Evolutionary conservation across 2,888 invertebrate genomes (phyloP).

Genomic region (Dasypolia templi): DNA sequence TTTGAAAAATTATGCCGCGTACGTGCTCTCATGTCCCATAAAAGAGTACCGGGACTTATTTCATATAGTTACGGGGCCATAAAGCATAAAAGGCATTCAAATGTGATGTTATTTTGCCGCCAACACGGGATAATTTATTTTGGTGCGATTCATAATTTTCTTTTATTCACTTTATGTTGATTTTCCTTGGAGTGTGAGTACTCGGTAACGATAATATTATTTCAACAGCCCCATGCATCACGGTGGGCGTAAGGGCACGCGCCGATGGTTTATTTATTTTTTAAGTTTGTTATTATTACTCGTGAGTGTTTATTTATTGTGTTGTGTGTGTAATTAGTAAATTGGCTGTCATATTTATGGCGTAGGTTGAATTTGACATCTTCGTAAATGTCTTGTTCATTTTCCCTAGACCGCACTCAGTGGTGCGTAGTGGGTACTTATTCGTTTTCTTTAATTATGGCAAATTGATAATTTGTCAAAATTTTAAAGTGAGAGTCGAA

Average conservation of each 20-base stretch:
- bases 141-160: conserved; percentile 90
- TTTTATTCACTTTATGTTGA: conserved; percentile 91
- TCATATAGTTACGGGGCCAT: conserved; percentile 89
- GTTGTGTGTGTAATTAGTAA: conserved; percentile 60
- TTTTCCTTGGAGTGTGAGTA: conserved; percentile 89
- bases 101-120: conserved; percentile 91
- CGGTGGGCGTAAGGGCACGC: conserved; percentile 72
- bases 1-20: conserved; percentile 86
- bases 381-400: neutral
- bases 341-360: conserved; percentile 41
- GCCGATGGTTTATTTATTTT: conserved; percentile 84
- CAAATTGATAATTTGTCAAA: too few species aligned
- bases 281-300: conserved; percentile 82
- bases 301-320: conserved; percentile 66
- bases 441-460: too few species aligned
- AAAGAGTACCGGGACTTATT: conserved; percentile 86
- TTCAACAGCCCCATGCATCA: conserved; percentile 89
- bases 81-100: conserved; percentile 91
- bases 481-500: too few species aligned
- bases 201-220: conserved; percentile 90
- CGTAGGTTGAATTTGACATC: neutral
- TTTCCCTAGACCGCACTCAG: neutral
- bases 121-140: conserved; percentile 90
- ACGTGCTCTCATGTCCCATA: conserved; percentile 88
- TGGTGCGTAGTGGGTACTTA: too few species aligned